Base-by-base conservation (phyloP, 1,140 invertebrate genomes). In the Lucilia cuprina region DNA sequence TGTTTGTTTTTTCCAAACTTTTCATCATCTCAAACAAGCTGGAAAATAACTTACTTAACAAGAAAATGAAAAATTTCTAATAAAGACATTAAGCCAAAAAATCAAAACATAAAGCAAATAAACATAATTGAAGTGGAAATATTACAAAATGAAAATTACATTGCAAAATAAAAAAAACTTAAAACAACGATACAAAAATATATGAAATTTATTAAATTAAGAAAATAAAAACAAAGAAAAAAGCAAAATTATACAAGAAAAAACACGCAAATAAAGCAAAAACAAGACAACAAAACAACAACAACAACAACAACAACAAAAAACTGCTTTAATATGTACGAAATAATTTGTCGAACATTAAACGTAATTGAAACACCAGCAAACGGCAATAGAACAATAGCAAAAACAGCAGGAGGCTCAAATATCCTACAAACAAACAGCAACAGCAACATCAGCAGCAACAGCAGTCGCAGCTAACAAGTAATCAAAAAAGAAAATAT, bases 401-500 rank as follows among this genome's bases (percentile, higher is more conserved):
- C 60, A 70, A 70, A 14, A 17, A 1, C 17, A 70, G 8, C 17
- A 70, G 3, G n/a, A 21, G 7, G 5, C 19, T 70, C 50, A 60
- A 60, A 60, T n/a, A 5, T 60, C 5, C 60, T 5, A n/a, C 17
- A 21, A 19, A 70, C n/a, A 13, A 70, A 70, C 17, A n/a, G n/a
- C 10, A 65, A 65, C 4, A 65, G 19, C 60, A 65, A 65, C 7
- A 10, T 4, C 17, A 65, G 7, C 17, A 65, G 2, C n/a, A 65
- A 65, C 55, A 65, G 17, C 17, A 77, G 74, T 77, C 34, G 10
- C 41, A 80, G 77, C 47, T 80, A 80, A 80, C 77, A 80, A 80
- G 77, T 49, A 49, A 49, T 49, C 77, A 25, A 80, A 17, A 41
- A 47, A 17, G 5, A 78, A 78, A 12, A 49, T 49, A 55, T 55